phyloP scores from a whole-genome alignment of 1,140 invertebrate species.

The Pseudomyrmex concolor region DNA sequence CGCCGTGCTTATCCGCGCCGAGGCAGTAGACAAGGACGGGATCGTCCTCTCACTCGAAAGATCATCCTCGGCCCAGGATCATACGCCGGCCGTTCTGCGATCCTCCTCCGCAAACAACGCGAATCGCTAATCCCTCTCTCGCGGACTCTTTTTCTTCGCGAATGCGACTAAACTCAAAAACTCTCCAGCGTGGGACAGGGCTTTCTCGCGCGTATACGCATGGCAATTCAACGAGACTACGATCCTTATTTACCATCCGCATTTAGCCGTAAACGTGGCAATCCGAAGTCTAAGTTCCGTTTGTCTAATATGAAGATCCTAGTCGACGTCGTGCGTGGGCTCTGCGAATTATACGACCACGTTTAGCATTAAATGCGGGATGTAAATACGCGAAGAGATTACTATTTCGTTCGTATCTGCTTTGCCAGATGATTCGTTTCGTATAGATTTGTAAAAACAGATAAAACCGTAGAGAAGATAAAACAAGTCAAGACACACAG shows the following conservation, averaged over 20 bases:
- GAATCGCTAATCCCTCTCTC: neutral
- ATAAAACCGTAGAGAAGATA: neutral
- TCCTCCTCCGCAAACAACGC: slow-evolving; percentile 40
- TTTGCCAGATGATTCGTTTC: neutral
- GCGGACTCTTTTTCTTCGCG: slow-evolving; percentile 11
- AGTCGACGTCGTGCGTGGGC: slow-evolving; percentile 21
- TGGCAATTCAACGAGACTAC: neutral
- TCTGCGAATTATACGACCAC: slow-evolving; percentile 29
- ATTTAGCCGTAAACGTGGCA: slow-evolving; percentile 24
- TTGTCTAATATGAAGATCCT: slow-evolving; percentile 33
- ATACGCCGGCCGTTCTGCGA: slow-evolving; percentile 44
- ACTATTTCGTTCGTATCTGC: slow-evolving; percentile 2
- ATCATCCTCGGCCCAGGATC: slow-evolving; percentile 67
- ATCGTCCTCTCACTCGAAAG: slow-evolving; percentile 71
- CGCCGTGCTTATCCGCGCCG: slow-evolving; percentile 52
- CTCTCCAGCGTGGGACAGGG: slow-evolving; percentile 26
- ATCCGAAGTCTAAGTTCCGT: slow-evolving; percentile 24
- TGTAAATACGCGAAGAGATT: slow-evolving; percentile 5
- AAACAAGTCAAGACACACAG: neutral
- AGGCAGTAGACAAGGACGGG: slow-evolving; percentile 66
- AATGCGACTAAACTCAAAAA: neutral
- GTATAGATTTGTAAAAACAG: neutral
- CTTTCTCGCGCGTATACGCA: slow-evolving; percentile 8
- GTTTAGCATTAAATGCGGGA: slow-evolving; percentile 37
- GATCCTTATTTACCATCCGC: slow-evolving; percentile 31